A percentile compares a stretch with the other conserved stretches of the same genome.
Conservation (phyloP, 2,797 vertebrate species). For the Cryptoprocta ferox region DNA sequence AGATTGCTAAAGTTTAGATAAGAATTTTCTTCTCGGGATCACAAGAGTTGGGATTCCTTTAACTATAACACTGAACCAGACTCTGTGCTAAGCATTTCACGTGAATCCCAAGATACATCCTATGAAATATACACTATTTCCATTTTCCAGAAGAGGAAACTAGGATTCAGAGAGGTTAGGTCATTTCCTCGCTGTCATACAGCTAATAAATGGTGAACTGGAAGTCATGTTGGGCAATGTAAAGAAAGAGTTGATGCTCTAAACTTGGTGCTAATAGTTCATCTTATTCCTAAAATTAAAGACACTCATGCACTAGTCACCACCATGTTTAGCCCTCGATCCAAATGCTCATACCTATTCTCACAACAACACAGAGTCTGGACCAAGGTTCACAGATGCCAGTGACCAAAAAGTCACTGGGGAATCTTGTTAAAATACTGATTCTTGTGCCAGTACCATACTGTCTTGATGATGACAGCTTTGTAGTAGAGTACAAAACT, state of each 20-base stretch:
- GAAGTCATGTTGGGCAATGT: neutral
- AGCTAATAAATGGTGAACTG: neutral
- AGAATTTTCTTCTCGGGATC: neutral
- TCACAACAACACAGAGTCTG: neutral
- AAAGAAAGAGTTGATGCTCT: neutral
- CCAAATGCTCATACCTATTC: neutral
- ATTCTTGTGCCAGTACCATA: no score
- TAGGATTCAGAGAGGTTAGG: neutral
- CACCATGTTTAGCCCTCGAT: neutral
- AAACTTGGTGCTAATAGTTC: neutral
- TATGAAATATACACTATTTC: neutral
- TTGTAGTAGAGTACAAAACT: no score
- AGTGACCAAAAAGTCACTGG: neutral
- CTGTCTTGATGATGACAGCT: no score
- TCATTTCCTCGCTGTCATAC: neutral
- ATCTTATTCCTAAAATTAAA: neutral
- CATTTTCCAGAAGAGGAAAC: neutral
- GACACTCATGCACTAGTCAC: neutral
- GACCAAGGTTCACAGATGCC: neutral
- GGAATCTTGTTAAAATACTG: neutral
- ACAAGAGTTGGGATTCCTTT: neutral
- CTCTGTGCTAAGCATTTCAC: neutral
- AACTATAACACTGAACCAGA: neutral
- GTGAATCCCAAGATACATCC: neutral
- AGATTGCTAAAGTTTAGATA: conserved; percentile 19